A percentile compares a stretch with the other conserved stretches of the same genome.
These are phyloP conservation scores for Patella pellucida DNA, from an alignment of 2,888 invertebrate species.

Conservation along the genomic window DNA sequence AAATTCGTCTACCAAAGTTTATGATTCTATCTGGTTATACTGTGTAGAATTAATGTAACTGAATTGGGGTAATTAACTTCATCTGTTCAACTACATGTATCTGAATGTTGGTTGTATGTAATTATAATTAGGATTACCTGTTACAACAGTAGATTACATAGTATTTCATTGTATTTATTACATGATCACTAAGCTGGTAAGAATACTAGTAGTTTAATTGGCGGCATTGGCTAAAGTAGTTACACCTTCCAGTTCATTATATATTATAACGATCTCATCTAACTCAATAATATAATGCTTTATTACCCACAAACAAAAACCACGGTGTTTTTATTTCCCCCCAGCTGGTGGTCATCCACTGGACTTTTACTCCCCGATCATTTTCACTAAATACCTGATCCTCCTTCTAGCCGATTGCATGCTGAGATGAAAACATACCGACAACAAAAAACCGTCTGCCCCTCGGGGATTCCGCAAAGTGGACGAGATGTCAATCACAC, in stretches of 20 bases:
- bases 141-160: too few species aligned
- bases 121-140: too few species aligned
- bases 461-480: background rate
- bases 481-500: background rate
- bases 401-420: background rate
- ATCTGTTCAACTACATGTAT: too few species aligned
- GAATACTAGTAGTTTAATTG: background rate
- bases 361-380: too few species aligned
- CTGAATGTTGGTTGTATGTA: too few species aligned
- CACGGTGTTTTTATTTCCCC: too few species aligned
- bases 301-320: background rate
- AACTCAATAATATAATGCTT: background rate
- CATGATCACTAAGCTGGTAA: background rate
- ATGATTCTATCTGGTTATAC: too few species aligned
- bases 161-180: too few species aligned
- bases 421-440: conserved; percentile 3
- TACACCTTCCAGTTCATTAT: background rate
- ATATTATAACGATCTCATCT: background rate
- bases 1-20: too few species aligned
- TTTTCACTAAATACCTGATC: background rate
- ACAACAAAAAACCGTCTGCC: background rate
- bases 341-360: too few species aligned
- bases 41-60: too few species aligned
- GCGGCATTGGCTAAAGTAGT: background rate
- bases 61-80: too few species aligned